Percentiles rank a stretch among this genome's conserved stretches.
These are phyloP conservation scores for Valencia hispanica DNA, from an alignment of 2,797 vertebrate genomes.

Conservation along the genomic window DNA sequence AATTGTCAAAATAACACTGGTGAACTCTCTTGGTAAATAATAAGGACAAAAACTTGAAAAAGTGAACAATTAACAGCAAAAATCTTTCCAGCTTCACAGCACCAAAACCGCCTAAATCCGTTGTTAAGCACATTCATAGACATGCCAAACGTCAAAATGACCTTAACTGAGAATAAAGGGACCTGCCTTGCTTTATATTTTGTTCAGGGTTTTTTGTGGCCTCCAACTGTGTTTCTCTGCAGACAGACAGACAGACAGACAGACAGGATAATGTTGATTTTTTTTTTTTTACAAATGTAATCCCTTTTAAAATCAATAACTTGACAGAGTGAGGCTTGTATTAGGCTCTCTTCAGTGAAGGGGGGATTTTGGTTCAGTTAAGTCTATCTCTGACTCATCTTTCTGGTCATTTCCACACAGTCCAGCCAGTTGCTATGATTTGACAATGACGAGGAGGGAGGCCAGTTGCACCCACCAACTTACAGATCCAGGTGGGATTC, in stretches of 20 bases:
- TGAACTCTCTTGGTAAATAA: no score
- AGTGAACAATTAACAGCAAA: no score
- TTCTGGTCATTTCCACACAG: slow-evolving; percentile 30
- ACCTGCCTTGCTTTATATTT: not conserved
- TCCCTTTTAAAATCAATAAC: not conserved
- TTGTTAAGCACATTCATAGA: no score
- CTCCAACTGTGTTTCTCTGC: not conserved
- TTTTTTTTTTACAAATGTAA: not conserved
- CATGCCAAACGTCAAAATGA: no score
- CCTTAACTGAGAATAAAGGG: not conserved
- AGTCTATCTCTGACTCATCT: slow-evolving; percentile 59
- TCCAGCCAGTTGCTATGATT: slow-evolving; percentile 72
- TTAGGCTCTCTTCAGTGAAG: not conserved
- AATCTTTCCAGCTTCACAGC: no score
- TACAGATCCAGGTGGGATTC: slow-evolving; percentile 41
- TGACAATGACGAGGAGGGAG: slow-evolving; percentile 39
- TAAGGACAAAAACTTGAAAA: no score
- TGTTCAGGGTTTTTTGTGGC: not conserved
- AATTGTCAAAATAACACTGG: no score
- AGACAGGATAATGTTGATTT: no score
- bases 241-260: no score
- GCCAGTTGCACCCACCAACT: slow-evolving; percentile 55
- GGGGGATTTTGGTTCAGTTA: slow-evolving; percentile 44
- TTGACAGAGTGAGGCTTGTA: not conserved
- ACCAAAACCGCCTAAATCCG: no score